phyloP scores from a whole-genome alignment of 2,113 vertebrate genomes.

The Dipodomys ordii region DNA sequence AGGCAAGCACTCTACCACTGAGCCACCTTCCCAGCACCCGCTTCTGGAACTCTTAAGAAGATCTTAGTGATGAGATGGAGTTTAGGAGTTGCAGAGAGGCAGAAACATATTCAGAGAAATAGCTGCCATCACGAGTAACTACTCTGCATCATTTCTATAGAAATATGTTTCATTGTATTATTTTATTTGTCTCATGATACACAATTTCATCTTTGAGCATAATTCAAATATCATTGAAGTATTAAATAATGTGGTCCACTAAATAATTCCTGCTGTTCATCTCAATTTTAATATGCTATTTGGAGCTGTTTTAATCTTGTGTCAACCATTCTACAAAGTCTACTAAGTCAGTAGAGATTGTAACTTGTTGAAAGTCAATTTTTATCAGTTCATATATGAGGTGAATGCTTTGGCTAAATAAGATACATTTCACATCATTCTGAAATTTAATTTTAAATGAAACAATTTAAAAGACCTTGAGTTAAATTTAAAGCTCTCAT shows the following conservation, averaged over 20 bases:
- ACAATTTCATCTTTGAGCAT: conserved; percentile 1
- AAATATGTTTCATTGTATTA: not conserved
- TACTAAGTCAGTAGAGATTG: not conserved
- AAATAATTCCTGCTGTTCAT: not conserved
- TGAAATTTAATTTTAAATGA: conserved; percentile 68
- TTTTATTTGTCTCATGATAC: not conserved
- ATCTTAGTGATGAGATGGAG: not conserved
- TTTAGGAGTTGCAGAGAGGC: not conserved
- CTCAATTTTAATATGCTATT: not conserved
- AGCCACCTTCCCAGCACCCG: no score
- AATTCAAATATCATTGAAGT: not conserved
- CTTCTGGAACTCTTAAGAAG: not conserved
- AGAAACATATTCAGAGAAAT: not conserved
- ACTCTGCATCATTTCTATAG: not conserved
- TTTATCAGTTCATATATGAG: conserved; percentile 17
- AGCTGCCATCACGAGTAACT: not conserved
- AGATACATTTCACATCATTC: conserved; percentile 50
- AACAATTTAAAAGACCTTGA: conserved; percentile 35
- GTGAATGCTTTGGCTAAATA: conserved; percentile 15
- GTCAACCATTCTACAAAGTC: not conserved
- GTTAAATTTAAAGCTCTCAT: conserved; percentile 49
- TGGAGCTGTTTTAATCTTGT: not conserved
- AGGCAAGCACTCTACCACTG: no score
- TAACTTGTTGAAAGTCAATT: conserved; percentile 16
- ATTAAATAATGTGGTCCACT: not conserved